A percentile compares a stretch with the other conserved stretches of the same genome.
Evolutionary conservation across 64 coral and sea anemone species (phyloP).

Genomic region (Montipora sp.): DNA sequence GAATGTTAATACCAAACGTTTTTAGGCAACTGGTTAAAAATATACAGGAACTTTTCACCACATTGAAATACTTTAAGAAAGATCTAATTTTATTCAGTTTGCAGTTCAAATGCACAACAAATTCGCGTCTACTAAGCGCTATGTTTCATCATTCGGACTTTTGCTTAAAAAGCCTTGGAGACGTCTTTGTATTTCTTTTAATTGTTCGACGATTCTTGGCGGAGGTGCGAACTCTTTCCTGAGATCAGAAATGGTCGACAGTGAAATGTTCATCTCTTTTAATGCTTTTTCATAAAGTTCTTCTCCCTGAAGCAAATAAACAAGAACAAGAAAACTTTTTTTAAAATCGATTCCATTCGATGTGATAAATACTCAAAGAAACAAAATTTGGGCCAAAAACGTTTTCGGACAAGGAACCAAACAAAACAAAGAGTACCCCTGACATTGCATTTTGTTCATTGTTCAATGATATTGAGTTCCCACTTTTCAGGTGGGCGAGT

Average conservation of each 20-base stretch:
- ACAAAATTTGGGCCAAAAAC: too few species aligned
- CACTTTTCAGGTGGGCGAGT: too few species aligned
- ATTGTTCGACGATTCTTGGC: neutral
- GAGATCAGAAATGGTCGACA: slow-evolving; percentile 27
- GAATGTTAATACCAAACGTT: too few species aligned
- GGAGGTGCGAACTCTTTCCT: slow-evolving; percentile 22
- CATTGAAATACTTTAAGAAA: neutral
- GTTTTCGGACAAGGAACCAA: too few species aligned
- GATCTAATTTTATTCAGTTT: neutral
- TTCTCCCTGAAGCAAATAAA: slow-evolving; percentile 16
- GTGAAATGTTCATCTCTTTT: neutral
- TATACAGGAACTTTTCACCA: neutral
- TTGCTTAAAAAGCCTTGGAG: neutral
- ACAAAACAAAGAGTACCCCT: too few species aligned
- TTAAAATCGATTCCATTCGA: too few species aligned
- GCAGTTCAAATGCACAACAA: neutral
- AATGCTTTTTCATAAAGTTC: slow-evolving; percentile 9
- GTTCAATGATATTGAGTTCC: too few species aligned
- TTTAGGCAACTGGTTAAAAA: neutral
- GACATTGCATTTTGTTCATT: too few species aligned
- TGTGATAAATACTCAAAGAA: too few species aligned
- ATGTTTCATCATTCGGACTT: slow-evolving; percentile 7
- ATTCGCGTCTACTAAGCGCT: neutral
- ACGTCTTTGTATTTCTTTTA: slow-evolving; percentile 37
- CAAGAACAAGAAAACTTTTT: too few species aligned